Base-by-base conservation (phyloP, 2,113 vertebrate species). In the Pituophis catenifer region DNA sequence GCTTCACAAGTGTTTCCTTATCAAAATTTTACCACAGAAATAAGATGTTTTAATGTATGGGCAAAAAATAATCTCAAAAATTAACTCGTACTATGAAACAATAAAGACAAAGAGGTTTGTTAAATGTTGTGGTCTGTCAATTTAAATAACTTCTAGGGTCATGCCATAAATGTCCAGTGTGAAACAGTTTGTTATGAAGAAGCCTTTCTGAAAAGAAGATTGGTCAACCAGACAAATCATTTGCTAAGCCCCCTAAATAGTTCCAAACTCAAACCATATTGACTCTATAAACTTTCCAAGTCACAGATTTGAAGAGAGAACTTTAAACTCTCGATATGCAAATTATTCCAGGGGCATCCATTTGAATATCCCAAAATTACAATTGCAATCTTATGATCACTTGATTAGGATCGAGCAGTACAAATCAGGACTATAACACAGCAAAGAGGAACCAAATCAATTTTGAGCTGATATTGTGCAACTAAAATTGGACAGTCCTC, bases 1-100 rank as follows among this genome's bases (percentile, higher is more conserved):
- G 55, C 92, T 94, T 94, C 91, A 86, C 11, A 90, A 85, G 38
- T 65, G 11, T 59, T 94, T 65, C 52, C 53, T 86, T 5, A 48
- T 38, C 17, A 93, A 88, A 38, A 54, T 53, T 91, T 0, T 86
- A 58, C 24, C 6, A 23, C 50, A 57, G 54, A 92, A 33, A 93
- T 57, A 11, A 48, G 33, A 29, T 52, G 54, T 90, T 86, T 29
- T 9, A 86, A 52, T 86, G 21, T 53, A 23, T 58, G 21, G 17
- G 1, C 3, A 19, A n/a, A n/a, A 86, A 52, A 15, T 89, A 86
- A 90, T 81, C 50, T 90, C 8, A 53, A 86, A 90, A n/a, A 86
- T 17, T 65, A 10, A 3, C 7, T 90, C 33, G 1, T 90, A 54
- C 44, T 62, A 90, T 86, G 57, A 89, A 59, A 59, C 23, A 12